These are phyloP conservation scores for Carposina sasakii DNA, from an alignment of 1,140 invertebrate species.

Conservation along the genomic window DNA sequence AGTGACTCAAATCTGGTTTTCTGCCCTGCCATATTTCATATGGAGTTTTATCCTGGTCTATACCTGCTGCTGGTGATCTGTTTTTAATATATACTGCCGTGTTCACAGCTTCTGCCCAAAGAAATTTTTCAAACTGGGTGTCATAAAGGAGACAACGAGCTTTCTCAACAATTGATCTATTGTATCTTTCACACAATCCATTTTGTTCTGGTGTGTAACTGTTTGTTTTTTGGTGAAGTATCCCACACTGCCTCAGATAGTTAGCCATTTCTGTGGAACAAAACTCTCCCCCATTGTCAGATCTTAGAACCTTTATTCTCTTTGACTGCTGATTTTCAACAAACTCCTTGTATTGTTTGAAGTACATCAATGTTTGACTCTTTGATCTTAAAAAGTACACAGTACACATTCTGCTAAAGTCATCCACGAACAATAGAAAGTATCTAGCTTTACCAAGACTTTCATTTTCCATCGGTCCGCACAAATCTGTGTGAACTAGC, in stretches of 20 bases:
- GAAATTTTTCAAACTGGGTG: constrained; percentile 45
- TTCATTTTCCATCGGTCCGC: not conserved
- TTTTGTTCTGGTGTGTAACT: constrained; percentile 68
- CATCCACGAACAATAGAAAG: constrained; percentile 47
- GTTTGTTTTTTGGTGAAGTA: constrained; percentile 42
- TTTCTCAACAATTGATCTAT: constrained; percentile 26
- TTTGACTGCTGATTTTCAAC: constrained; percentile 41
- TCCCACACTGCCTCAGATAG: constrained; percentile 25
- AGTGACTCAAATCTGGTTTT: constrained; percentile 40
- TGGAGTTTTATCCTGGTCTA: constrained; percentile 28
- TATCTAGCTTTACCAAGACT: constrained; percentile 26
- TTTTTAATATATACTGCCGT: constrained; percentile 26
- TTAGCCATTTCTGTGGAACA: constrained; percentile 25
- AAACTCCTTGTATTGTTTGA: constrained; percentile 35
- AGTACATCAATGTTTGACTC: constrained; percentile 22
- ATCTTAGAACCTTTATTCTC: constrained; percentile 41
- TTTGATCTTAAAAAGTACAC: constrained; percentile 49
- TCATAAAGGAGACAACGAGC: constrained; percentile 20
- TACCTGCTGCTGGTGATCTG: constrained; percentile 16
- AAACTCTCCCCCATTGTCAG: constrained; percentile 55
- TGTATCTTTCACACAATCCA: constrained; percentile 33
- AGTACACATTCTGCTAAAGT: constrained; percentile 32
- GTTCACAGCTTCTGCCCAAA: constrained; percentile 52
- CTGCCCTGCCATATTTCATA: constrained; percentile 39
- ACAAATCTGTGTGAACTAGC: constrained; percentile 23